These are phyloP conservation scores for Ormyrus pomaceus DNA, from an alignment of 2,888 invertebrate genomes.

Conservation along the genomic window DNA sequence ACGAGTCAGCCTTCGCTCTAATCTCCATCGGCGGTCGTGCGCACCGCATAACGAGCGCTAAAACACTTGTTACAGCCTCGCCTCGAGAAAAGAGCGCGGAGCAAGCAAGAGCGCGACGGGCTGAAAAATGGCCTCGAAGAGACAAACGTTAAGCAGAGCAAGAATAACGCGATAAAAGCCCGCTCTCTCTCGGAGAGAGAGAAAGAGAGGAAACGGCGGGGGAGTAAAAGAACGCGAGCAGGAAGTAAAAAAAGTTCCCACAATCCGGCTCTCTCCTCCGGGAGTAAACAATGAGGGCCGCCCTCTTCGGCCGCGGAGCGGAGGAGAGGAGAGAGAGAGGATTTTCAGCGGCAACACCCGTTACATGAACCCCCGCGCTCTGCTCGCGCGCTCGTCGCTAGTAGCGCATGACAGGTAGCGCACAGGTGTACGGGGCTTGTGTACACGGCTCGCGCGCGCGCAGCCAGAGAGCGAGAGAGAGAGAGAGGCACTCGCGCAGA, in stretches of 20 bases:
- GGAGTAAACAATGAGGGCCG: slow-evolving; percentile 19
- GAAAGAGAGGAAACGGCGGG: background rate
- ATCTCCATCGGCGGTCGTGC: background rate
- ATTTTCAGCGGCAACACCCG: slow-evolving; percentile 48
- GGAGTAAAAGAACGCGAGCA: slow-evolving; percentile 15
- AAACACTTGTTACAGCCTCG: slow-evolving; percentile 29
- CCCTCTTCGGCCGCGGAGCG: background rate
- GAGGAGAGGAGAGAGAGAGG: background rate
- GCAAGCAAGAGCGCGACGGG: background rate
- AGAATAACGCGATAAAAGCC: slow-evolving; percentile 36
- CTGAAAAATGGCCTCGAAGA: slow-evolving; percentile 1
- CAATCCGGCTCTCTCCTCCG: slow-evolving; percentile 13
- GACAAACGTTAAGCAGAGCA: slow-evolving; percentile 27
- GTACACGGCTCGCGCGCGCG: slow-evolving; percentile 48
- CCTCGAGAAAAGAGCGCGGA: slow-evolving; percentile 14
- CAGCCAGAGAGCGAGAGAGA: slow-evolving; percentile 49
- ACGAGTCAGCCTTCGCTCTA: slow-evolving; percentile 8
- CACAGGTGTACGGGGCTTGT: slow-evolving; percentile 13
- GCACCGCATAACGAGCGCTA: slow-evolving; percentile 3
- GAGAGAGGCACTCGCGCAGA: slow-evolving; percentile 70
- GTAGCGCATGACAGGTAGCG: slow-evolving; percentile 45
- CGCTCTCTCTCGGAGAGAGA: background rate
- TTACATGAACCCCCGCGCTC: slow-evolving; percentile 51
- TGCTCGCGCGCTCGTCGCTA: slow-evolving; percentile 49
- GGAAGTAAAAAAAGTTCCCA: slow-evolving; percentile 52